These are phyloP conservation scores for Phyllotreta cruciferae DNA, from an alignment of 2,888 invertebrate genomes.

Conservation along the genomic window DNA sequence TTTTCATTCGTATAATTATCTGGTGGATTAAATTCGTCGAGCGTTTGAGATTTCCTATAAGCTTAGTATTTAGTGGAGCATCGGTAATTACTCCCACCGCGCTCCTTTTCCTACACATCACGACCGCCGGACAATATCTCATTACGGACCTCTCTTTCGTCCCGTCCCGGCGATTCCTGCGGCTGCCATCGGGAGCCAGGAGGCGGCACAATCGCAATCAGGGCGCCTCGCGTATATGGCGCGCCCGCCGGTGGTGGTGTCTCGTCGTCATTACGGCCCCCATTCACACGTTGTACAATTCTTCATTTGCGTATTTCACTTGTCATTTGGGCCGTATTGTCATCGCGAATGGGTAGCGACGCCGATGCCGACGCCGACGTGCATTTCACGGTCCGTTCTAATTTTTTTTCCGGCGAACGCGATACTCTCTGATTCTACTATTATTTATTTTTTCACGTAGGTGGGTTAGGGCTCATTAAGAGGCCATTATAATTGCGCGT, in stretches of 20 bases:
- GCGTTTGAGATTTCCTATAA: too few species aligned
- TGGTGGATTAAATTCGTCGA: too few species aligned
- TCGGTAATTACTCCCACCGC: too few species aligned
- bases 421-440: not conserved
- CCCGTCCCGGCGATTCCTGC: constrained; percentile 32
- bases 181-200: constrained; percentile 10
- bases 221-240: constrained; percentile 1
- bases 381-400: constrained; percentile 30
- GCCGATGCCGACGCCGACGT: constrained; percentile 33
- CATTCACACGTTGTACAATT: constrained; percentile 63
- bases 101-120: not conserved
- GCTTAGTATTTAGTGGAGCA: too few species aligned
- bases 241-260: constrained; percentile 21
- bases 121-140: constrained; percentile 50
- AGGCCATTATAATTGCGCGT: constrained; percentile 21
- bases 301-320: constrained; percentile 66
- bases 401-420: constrained; percentile 23
- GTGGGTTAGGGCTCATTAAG: constrained; percentile 18
- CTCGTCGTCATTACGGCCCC: constrained; percentile 58
- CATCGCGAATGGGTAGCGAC: constrained; percentile 35
- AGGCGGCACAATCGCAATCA: constrained; percentile 43
- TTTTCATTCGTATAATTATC: too few species aligned
- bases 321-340: constrained; percentile 64
- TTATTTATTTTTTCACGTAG: constrained; percentile 15
- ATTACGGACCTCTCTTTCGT: constrained; percentile 47